phyloP scores from a whole-genome alignment of 2,888 invertebrate species.

The Sesia bembeciformis region DNA sequence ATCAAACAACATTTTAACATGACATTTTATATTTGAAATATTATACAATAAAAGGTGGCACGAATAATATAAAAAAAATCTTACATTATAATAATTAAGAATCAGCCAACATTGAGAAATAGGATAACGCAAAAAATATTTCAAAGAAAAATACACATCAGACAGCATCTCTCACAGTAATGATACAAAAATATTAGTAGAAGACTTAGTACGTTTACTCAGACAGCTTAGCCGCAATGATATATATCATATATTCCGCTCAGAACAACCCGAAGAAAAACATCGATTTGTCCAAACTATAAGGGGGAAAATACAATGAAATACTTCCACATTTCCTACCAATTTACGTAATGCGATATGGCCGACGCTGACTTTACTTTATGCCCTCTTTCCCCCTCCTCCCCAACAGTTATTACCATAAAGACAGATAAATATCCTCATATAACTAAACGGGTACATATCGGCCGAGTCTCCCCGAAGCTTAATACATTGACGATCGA shows the following conservation, averaged over 20 bases:
- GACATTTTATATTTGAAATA: no score
- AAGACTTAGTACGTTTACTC: not conserved
- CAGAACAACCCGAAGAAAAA: not conserved
- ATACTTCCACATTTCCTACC: constrained; percentile 48
- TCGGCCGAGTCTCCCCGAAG: not conserved
- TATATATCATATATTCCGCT: not conserved
- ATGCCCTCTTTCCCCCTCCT: constrained; percentile 4
- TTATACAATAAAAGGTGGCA: no score
- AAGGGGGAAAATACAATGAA: constrained; percentile 36
- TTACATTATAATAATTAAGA: no score
- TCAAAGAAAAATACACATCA: no score
- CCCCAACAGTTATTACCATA: constrained; percentile 36
- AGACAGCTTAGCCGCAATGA: not conserved
- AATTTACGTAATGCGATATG: constrained; percentile 59
- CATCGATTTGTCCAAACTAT: constrained; percentile 3
- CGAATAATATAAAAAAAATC: no score
- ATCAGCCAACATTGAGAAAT: no score
- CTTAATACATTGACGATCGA: no score
- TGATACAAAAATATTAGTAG: not conserved
- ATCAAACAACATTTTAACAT: no score
- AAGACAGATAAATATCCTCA: constrained; percentile 45
- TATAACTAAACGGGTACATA: constrained; percentile 10
- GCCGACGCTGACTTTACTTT: constrained; percentile 25
- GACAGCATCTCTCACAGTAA: not conserved
- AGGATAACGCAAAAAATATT: no score